Percentiles rank a stretch among this genome's conserved stretches.
These are phyloP conservation scores for Lordiphosa collinella DNA, from an alignment of 1,140 invertebrate genomes.

Conservation along the genomic window DNA sequence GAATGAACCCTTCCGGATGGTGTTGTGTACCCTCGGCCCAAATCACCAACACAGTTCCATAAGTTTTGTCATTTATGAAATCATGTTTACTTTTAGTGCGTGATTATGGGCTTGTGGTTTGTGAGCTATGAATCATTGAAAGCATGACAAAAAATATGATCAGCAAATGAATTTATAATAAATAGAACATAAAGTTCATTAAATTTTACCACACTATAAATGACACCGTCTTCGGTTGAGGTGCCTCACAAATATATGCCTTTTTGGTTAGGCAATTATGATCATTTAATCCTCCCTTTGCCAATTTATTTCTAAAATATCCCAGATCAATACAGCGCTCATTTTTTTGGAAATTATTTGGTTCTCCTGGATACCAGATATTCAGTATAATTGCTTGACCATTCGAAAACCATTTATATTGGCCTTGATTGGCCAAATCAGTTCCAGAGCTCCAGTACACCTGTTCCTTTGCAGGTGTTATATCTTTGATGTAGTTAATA, in stretches of 20 bases:
- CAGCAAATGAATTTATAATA: too few species aligned
- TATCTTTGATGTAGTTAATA: too few species aligned
- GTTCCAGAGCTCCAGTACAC: conserved; percentile 18
- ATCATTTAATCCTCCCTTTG: too few species aligned
- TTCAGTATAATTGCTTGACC: background rate
- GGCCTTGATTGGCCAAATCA: background rate
- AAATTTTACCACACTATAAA: too few species aligned
- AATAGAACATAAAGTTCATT: too few species aligned
- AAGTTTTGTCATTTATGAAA: conserved; percentile 56
- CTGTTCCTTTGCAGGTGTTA: too few species aligned
- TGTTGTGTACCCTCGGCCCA: conserved; percentile 7
- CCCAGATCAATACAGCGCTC: conserved; percentile 4
- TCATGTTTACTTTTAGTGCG: conserved; percentile 48
- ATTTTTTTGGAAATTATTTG: background rate
- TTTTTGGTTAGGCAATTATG: too few species aligned
- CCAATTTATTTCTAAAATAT: too few species aligned
- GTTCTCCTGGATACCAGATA: conserved; percentile 7
- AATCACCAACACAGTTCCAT: background rate
- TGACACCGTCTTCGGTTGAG: too few species aligned
- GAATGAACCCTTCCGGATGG: conserved; percentile 66
- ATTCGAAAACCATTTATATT: conserved; percentile 11
- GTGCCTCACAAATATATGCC: too few species aligned
- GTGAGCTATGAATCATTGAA: background rate
- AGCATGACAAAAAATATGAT: too few species aligned
- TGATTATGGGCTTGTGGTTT: conserved; percentile 43